Evolutionary conservation across 2,797 vertebrate genomes (phyloP).

Genomic region (Gouania willdenowi): DNA sequence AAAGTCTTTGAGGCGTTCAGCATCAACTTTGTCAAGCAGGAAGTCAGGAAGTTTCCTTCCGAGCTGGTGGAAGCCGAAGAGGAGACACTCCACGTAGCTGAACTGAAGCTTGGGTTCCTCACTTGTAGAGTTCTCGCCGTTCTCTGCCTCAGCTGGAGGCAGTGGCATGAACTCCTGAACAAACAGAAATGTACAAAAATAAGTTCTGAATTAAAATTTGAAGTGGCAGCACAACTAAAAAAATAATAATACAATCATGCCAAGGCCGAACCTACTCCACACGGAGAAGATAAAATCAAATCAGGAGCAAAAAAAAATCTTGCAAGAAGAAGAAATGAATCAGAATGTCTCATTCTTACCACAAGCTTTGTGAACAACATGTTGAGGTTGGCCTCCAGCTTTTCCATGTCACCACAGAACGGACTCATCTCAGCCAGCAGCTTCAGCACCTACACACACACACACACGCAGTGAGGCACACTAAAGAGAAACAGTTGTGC

Average conservation of each 20-base stretch:
- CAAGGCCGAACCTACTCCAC: no score
- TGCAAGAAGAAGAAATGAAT: no score
- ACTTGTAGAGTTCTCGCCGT: conserved; percentile 86
- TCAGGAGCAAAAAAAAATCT: no score
- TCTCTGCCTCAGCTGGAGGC: conserved; percentile 93
- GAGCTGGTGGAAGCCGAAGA: conserved; percentile 94
- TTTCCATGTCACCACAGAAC: conserved; percentile 98
- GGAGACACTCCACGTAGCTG: conserved; percentile 96
- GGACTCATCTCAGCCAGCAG: conserved; percentile 98
- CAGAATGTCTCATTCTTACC: conserved; percentile 79
- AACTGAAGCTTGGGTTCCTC: conserved; percentile 97
- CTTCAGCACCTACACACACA: conserved; percentile 86
- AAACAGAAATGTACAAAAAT: not conserved
- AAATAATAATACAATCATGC: no score
- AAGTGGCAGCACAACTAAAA: no score
- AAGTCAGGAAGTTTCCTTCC: conserved; percentile 96
- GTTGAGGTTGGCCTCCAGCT: conserved; percentile 93
- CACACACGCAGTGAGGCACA: conserved; percentile 15
- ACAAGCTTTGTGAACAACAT: conserved; percentile 94
- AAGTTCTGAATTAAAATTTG: no score
- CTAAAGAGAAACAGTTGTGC: conserved; percentile 35
- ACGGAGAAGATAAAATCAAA: no score
- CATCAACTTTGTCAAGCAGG: conserved; percentile 91
- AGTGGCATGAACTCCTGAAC: conserved; percentile 94
- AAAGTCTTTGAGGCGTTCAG: conserved; percentile 94